Conservation (phyloP, 1,140 invertebrate species). For the Danaus melanippus region DNA sequence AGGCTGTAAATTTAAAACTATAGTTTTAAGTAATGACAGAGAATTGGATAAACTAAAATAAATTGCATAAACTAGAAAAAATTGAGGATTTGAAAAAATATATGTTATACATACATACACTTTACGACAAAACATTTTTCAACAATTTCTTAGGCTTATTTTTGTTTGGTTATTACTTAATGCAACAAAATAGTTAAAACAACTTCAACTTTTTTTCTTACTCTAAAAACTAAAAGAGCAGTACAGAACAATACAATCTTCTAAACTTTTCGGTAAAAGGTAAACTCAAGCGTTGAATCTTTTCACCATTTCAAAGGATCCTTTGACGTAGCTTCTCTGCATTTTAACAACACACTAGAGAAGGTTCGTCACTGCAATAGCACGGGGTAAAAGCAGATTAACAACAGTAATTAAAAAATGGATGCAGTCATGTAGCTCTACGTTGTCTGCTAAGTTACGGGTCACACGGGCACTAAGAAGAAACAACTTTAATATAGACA, state of each 20-base stretch:
- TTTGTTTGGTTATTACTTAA: no score
- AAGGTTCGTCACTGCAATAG: conserved; percentile 30
- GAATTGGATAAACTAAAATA: no score
- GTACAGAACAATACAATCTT: conserved; percentile 10
- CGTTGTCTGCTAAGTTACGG: conserved; percentile 9
- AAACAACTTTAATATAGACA: no score
- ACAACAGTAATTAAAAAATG: conserved; percentile 35
- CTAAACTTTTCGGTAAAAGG: conserved; percentile 19
- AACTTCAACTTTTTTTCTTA: conserved; percentile 6
- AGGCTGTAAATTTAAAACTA: no score
- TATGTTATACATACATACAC: no score
- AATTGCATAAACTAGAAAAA: no score
- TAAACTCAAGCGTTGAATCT: conserved; percentile 23
- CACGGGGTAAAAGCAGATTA: conserved; percentile 33
- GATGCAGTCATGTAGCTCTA: conserved; percentile 26
- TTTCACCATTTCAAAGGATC: conserved; percentile 26
- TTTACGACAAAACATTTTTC: neutral
- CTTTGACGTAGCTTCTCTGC: conserved; percentile 26
- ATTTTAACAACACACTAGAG: conserved; percentile 26
- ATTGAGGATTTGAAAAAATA: no score
- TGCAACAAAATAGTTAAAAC: neutral
- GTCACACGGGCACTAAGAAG: conserved; percentile 4
- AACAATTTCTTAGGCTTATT: conserved; percentile 2
- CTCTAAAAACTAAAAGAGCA: conserved; percentile 13
- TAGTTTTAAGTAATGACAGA: no score